phyloP scores from a whole-genome alignment of 2,888 invertebrate genomes.

The Drosophila yooni region DNA sequence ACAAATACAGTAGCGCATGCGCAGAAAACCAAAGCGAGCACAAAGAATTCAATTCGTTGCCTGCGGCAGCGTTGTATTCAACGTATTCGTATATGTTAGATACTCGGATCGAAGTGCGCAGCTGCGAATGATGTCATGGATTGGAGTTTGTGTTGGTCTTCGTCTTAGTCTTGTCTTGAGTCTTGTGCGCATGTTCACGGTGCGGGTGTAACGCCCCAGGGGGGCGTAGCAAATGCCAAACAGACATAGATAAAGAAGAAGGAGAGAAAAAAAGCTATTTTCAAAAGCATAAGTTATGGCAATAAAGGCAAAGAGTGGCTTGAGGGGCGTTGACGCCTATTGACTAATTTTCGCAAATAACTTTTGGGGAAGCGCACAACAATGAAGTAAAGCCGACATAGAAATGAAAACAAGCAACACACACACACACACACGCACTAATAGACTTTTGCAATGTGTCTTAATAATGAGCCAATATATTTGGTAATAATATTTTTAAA shows the following conservation, averaged over 20 bases:
- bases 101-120: slow-evolving; percentile 55
- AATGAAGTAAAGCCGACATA: slow-evolving; percentile 59
- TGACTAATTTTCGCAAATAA: slow-evolving; percentile 80
- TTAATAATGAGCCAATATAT: slow-evolving; percentile 68
- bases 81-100: slow-evolving; percentile 47
- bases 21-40: slow-evolving; percentile 43
- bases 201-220: slow-evolving; percentile 63
- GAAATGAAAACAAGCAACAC: slow-evolving; percentile 45
- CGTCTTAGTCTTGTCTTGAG: slow-evolving; percentile 18
- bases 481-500: slow-evolving; percentile 67
- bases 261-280: slow-evolving; percentile 23
- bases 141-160: slow-evolving; percentile 22
- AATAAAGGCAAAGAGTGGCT: slow-evolving; percentile 24
- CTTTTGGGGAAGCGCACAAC: slow-evolving; percentile 64
- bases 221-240: slow-evolving; percentile 76
- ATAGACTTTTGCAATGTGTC: slow-evolving; percentile 18
- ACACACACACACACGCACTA: slow-evolving; percentile 3
- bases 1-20: slow-evolving; percentile 73
- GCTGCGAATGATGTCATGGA: slow-evolving; percentile 63
- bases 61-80: slow-evolving; percentile 3
- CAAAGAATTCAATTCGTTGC: slow-evolving; percentile 48
- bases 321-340: slow-evolving; percentile 42
- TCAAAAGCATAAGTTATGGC: slow-evolving; percentile 59
- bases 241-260: slow-evolving; percentile 25
- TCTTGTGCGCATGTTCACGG: slow-evolving; percentile 30